These are phyloP conservation scores for Palythoa grandiflora DNA, from an alignment of 92 coral and sea anemone species.

Conservation along the genomic window DNA sequence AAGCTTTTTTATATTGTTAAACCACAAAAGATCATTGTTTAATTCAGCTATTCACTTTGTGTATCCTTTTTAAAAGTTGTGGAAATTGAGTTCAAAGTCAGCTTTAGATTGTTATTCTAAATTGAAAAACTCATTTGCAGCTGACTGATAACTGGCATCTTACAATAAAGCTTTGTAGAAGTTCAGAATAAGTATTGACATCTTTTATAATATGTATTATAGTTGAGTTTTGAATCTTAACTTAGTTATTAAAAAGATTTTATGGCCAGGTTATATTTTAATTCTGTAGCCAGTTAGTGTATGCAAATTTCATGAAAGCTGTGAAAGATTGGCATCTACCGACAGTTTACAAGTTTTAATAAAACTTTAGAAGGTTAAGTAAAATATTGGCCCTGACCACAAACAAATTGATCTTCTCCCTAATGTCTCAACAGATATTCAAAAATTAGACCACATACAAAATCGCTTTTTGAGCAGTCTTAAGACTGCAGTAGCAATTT, in stretches of 20 bases:
- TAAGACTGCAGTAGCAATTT: no score
- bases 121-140: conserved; percentile 2
- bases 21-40: conserved; percentile 32
- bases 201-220: no score
- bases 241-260: no score
- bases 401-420: no score
- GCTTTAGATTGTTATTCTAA: not conserved
- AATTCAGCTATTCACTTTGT: conserved; percentile 15
- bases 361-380: not conserved
- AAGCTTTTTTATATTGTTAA: not conserved
- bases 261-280: not conserved
- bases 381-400: not conserved
- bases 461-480: no score
- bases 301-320: not conserved
- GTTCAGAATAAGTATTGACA: no score
- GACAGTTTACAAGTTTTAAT: not conserved
- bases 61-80: not conserved
- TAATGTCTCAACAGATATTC: not conserved
- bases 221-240: no score
- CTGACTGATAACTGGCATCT: conserved; percentile 14
- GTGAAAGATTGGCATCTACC: not conserved
- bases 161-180: no score
- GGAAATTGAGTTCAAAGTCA: conserved; percentile 3
- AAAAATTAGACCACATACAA: no score
- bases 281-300: not conserved